Percentiles rank a stretch among this genome's conserved stretches.
Conservation (phyloP, 1,140 invertebrate species). For the Drosophila obscura region DNA sequence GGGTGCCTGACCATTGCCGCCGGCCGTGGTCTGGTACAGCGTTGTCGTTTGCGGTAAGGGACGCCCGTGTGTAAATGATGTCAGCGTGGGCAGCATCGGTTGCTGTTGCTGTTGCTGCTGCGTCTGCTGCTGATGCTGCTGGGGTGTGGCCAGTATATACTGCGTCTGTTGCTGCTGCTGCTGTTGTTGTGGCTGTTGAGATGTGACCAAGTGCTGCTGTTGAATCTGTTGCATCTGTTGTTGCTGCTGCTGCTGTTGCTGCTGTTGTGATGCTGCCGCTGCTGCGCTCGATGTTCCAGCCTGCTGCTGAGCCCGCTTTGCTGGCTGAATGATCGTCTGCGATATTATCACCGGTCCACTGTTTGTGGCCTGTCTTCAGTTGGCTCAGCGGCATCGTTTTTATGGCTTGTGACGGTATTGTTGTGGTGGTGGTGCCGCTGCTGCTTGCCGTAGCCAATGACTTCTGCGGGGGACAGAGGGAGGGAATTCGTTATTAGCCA, state of each 20-base stretch:
- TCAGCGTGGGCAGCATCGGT: slow-evolving; percentile 68
- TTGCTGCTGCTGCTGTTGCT: slow-evolving; percentile 63
- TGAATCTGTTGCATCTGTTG: slow-evolving; percentile 38
- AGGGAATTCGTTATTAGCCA: too few species aligned
- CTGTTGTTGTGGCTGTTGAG: slow-evolving; percentile 9
- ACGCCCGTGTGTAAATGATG: slow-evolving; percentile 74
- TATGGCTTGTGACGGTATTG: slow-evolving; percentile 75
- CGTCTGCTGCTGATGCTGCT: slow-evolving; percentile 36
- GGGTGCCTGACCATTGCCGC: slow-evolving; percentile 55
- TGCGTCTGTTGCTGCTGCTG: slow-evolving; percentile 51
- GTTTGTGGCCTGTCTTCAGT: slow-evolving; percentile 74
- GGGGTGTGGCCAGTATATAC: slow-evolving; percentile 60
- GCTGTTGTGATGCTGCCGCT: slow-evolving; percentile 43
- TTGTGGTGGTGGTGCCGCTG: slow-evolving; percentile 59
- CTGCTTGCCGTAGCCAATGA: slow-evolving; percentile 54
- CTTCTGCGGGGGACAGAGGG: slow-evolving; percentile 43
- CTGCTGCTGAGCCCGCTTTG: slow-evolving; percentile 75
- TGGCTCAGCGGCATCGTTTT: slow-evolving; percentile 82
- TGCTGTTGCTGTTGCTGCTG: slow-evolving; percentile 72
- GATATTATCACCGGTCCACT: slow-evolving; percentile 81
- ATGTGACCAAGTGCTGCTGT: slow-evolving; percentile 21
- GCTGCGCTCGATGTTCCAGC: slow-evolving; percentile 60
- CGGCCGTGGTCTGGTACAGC: slow-evolving; percentile 67
- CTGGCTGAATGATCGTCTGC: slow-evolving; percentile 81
- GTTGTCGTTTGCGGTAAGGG: slow-evolving; percentile 68